Base-by-base conservation (phyloP, 2,797 vertebrate species). In the Arnoldichthys spilopterus region DNA sequence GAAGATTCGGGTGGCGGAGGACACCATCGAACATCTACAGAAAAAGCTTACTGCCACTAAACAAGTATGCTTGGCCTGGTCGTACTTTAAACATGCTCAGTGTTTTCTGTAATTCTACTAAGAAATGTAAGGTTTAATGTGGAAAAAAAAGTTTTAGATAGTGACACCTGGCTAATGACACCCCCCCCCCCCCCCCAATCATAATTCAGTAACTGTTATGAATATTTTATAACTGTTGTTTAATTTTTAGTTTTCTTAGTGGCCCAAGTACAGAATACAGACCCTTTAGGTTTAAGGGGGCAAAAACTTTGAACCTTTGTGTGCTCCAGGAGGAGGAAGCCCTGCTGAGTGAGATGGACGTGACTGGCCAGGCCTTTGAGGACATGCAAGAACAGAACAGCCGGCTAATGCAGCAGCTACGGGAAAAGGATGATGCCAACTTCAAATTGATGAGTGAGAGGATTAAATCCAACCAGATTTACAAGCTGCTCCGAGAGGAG, bases 1-100 rank as follows among this genome's bases (percentile, higher is more conserved):
- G 84, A 98, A 98, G 88, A 99, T 99, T 82, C 94, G 95, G 66
- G 96, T 95, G 6, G 97, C 97, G 13, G 97, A 99, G 77, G 97
- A 99, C 79, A 96, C 98, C 89, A 99, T 98, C 0, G 97, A 98
- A 99, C 77, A 95, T 95, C 83, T 93, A 98, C 61, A 97, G 98
- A 90, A 99, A 99, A 91, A 98, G 98, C 96, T 95, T 96, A 88
- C 89, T 99, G 72, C 97, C 97, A 2, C 95, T 96, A 85, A 96
- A 97, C 76, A 99, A 99, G 87, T 97, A 99, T 96, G 97, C 97
- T 53, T 1, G 77, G 45, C n/a, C n/a, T n/a, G n/a, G n/a, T n/a
- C n/a, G n/a, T n/a, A n/a, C n/a, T n/a, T n/a, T n/a, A n/a, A n/a
- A n/a, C n/a, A n/a, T n/a, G n/a, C n/a, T n/a, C n/a, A n/a, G n/a